Evolutionary conservation across 2,113 vertebrate genomes (phyloP), one percentile per base, ranked within the genome.

Genomic region (Petroica traversi): DNA sequence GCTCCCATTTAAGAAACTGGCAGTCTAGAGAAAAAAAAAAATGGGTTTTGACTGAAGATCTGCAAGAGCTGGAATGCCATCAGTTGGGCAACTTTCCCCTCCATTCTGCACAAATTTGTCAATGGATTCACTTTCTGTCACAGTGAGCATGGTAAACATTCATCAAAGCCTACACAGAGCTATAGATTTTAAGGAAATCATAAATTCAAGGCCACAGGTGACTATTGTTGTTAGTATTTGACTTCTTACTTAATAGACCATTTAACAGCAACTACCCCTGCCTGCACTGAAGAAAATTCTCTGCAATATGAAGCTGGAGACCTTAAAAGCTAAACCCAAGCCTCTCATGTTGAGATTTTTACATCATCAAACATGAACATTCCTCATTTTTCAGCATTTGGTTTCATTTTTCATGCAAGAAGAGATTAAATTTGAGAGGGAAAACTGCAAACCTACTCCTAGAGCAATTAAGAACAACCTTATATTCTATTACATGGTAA

Each of bases 391-490:
- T 82, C 62, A 89, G 48, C 46, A 57, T 29, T 73, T 68, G 16
- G 19, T n/a, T 89, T 85, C 22, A 33, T 83, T 84, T 95, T 48
- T 85, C 40, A 61, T 54, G 41, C 1, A 5, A 68, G 38, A 95
- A 88, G 10, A 85, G 67, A 85, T 51, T 46, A 84, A 77, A 71
- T 67, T 57, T 40, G 36, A 92, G n/a, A 83, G 43, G 23, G 67
- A 84, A 79, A 92, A 79, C 69, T 92, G 73, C 23, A 89, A 91
- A 73, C 26, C 22, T 88, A 73, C 12, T 51, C 76, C 74, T 72
- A 88, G 12, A 91, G 67, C 55, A 88, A 79, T 93, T 91, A 91
- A 82, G 57, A 88, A 43, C 71, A 88, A 63, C 28, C 54, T 95
- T 55, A 59, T 55, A 38, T 76, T 95, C 54, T 43, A 58, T 58